Evolutionary conservation across 2,797 vertebrate genomes (phyloP).

Genomic region (Coranthus polyacanthus): DNA sequence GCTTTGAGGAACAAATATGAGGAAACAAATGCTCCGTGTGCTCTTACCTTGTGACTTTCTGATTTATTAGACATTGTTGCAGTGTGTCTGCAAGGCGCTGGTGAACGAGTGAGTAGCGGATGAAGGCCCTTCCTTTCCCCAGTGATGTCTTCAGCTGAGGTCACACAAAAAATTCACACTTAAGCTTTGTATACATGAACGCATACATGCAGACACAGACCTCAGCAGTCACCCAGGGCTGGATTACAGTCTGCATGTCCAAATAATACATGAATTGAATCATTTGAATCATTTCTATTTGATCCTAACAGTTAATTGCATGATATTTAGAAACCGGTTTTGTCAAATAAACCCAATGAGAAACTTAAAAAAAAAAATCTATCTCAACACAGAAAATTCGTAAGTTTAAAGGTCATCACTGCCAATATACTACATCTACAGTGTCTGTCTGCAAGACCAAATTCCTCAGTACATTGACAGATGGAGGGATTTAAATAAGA

Average conservation of each 20-base stretch:
- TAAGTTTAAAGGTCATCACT: too few species aligned
- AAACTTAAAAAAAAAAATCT: slow-evolving; percentile 2
- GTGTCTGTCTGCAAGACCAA: slow-evolving; percentile 30
- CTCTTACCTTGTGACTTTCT: slow-evolving; percentile 91
- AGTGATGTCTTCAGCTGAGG: slow-evolving; percentile 93
- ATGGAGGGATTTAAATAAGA: slow-evolving; percentile 76
- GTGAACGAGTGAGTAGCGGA: slow-evolving; percentile 95
- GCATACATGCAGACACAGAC: too few species aligned
- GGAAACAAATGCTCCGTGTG: too few species aligned
- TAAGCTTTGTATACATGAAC: neutral
- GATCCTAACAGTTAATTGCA: neutral
- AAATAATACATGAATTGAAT: slow-evolving; percentile 4
- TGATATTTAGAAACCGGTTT: neutral
- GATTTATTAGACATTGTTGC: slow-evolving; percentile 96
- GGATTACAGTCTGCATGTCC: neutral
- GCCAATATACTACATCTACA: slow-evolving; percentile 16
- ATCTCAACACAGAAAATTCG: neutral
- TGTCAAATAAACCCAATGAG: neutral
- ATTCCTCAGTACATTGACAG: slow-evolving; percentile 51
- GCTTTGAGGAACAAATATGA: neutral
- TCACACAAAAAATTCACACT: slow-evolving; percentile 41
- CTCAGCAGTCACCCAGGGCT: neutral
- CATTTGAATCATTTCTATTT: neutral
- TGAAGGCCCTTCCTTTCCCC: slow-evolving; percentile 95
- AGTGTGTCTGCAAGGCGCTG: slow-evolving; percentile 96